A percentile compares a stretch with the other conserved stretches of the same genome.
phyloP scores from a whole-genome alignment of 92 coral and sea anemone genomes.

The Palythoa grandiflora region DNA sequence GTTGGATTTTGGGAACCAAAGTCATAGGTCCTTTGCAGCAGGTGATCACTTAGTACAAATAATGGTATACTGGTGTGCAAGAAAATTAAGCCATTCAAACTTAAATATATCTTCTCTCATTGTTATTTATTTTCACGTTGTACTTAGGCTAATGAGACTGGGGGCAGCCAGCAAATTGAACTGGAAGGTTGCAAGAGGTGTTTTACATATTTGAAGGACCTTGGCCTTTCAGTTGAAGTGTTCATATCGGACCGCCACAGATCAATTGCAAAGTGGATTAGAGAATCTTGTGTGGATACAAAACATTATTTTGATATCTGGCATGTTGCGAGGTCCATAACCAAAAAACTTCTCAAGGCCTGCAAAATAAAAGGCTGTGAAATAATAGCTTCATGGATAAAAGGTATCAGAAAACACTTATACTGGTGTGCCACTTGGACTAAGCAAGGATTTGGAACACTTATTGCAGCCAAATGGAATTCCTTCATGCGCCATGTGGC shows the following conservation, averaged over 20 bases:
- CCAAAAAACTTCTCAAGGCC: constrained; percentile 13
- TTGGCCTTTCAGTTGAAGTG: constrained; percentile 6
- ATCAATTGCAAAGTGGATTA: constrained; percentile 29
- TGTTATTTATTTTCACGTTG: not conserved
- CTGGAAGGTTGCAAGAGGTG: constrained; percentile 30
- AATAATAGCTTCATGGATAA: constrained; percentile 27
- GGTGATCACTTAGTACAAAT: not conserved
- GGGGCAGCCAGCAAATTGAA: constrained; percentile 31
- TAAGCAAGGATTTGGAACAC: constrained; percentile 44
- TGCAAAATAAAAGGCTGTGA: constrained; percentile 49
- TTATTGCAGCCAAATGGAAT: constrained; percentile 49
- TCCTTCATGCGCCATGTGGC: constrained; percentile 52
- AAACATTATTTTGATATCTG: constrained; percentile 13
- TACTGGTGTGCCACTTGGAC: constrained; percentile 54
- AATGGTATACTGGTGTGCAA: constrained; percentile 3
- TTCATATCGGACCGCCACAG: constrained; percentile 27
- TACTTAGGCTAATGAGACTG: constrained; percentile 31
- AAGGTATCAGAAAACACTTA: constrained; percentile 37
- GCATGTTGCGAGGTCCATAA: constrained; percentile 26
- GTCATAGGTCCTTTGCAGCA: not conserved
- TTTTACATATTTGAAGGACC: not conserved
- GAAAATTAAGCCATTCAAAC: not conserved
- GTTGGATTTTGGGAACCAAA: constrained; percentile 5
- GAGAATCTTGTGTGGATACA: not conserved
- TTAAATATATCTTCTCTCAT: too few relatives aligned